A percentile compares a stretch with the other conserved stretches of the same genome.
phyloP scores from a whole-genome alignment of 2,888 invertebrate species.

The Platycheirus albimanus region DNA sequence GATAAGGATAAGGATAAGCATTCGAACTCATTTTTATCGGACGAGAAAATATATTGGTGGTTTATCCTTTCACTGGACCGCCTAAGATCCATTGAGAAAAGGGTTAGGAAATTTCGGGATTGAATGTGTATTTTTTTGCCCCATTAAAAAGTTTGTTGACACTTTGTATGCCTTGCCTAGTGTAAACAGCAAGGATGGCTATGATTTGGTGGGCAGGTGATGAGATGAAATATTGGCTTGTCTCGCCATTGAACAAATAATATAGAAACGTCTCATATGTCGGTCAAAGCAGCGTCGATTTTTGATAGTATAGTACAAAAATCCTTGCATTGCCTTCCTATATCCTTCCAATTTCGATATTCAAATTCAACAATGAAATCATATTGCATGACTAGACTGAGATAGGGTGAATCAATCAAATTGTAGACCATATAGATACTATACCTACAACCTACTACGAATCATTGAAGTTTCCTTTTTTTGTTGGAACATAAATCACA shows the following conservation, averaged over 20 bases:
- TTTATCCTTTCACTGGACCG: constrained; percentile 41
- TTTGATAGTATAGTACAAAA: constrained; percentile 12
- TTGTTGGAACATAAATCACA: constrained; percentile 38
- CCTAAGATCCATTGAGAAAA: constrained; percentile 22
- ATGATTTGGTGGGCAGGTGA: too few species aligned
- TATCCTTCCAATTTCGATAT: not conserved
- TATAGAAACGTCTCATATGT: constrained; percentile 30
- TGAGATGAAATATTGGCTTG: constrained; percentile 50
- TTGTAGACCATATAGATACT: constrained; percentile 49
- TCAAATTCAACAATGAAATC: constrained; percentile 49
- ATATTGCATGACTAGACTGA: constrained; percentile 53
- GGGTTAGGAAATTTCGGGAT: constrained; percentile 18
- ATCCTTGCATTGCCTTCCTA: not conserved
- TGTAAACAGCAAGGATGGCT: too few species aligned
- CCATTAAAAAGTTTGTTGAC: constrained; percentile 2
- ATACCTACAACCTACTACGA: constrained; percentile 4
- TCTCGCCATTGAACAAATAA: constrained; percentile 55
- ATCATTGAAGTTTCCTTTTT: constrained; percentile 13
- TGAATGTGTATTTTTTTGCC: constrained; percentile 15
- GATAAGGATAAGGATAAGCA: not conserved
- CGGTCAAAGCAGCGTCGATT: constrained; percentile 46
- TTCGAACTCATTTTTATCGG: constrained; percentile 38
- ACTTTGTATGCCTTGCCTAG: too few species aligned
- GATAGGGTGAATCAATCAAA: constrained; percentile 54
- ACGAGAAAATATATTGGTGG: constrained; percentile 52